These are phyloP conservation scores for Crocodylus rhombifer DNA, from an alignment of 2,797 vertebrate genomes.

Conservation along the genomic window DNA sequence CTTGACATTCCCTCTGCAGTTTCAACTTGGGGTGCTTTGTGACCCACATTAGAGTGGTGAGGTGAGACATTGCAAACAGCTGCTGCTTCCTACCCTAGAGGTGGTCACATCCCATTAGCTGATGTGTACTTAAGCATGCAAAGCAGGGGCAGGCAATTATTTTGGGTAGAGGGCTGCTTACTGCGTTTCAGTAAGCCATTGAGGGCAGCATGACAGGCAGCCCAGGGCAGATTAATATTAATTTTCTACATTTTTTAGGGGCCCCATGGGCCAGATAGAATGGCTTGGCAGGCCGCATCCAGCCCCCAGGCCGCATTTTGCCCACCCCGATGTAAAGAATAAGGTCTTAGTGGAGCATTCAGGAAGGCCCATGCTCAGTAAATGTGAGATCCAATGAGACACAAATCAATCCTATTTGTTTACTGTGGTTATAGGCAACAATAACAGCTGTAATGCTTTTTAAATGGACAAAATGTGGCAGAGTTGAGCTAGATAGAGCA, in stretches of 20 bases:
- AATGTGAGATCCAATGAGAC: background rate
- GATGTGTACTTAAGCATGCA: background rate
- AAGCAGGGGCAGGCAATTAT: too few species aligned
- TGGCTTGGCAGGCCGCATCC: too few species aligned
- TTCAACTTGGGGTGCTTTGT: background rate
- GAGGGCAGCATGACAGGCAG: too few species aligned
- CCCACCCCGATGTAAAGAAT: too few species aligned
- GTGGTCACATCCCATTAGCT: background rate
- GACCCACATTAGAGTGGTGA: constrained; percentile 1
- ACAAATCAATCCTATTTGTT: background rate
- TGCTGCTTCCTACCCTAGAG: background rate
- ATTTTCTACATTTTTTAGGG: too few species aligned
- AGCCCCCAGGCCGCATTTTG: too few species aligned
- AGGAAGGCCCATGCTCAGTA: background rate
- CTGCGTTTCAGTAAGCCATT: too few species aligned
- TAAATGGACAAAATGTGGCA: background rate
- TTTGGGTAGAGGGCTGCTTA: too few species aligned
- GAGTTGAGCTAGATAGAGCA: background rate
- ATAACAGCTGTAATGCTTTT: background rate
- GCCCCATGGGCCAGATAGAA: too few species aligned
- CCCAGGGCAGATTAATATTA: too few species aligned
- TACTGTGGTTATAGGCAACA: background rate
- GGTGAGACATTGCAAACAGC: background rate
- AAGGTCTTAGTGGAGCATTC: background rate
- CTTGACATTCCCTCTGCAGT: background rate